Evolutionary conservation across 2,113 vertebrate species (phyloP).

Genomic region (Crotalus tigris): DNA sequence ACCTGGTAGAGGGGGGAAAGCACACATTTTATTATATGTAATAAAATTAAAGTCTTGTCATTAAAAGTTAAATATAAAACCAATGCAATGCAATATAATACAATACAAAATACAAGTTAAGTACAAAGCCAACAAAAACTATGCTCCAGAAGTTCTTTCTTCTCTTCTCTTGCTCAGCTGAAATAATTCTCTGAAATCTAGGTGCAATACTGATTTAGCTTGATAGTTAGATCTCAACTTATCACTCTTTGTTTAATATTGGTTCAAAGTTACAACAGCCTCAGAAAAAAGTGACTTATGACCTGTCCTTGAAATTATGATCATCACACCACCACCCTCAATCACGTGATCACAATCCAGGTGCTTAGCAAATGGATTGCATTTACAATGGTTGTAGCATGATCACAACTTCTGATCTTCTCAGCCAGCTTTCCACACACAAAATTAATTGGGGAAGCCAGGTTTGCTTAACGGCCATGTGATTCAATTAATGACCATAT

Average conservation of each 20-base stretch:
- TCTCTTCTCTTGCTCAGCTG: not conserved
- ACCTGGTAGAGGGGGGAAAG: slow-evolving; percentile 74
- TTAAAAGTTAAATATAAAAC: not conserved
- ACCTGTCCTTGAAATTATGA: too few species aligned
- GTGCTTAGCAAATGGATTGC: too few species aligned
- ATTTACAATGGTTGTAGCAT: not conserved
- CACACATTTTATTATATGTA: not conserved
- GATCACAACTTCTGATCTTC: not conserved
- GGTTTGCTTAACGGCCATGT: not conserved
- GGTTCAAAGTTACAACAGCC: too few species aligned
- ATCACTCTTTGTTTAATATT: too few species aligned
- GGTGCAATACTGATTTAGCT: not conserved
- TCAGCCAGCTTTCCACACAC: not conserved
- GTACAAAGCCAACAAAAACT: not conserved
- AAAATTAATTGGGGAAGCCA: not conserved
- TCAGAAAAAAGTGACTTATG: too few species aligned
- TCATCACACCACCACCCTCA: too few species aligned
- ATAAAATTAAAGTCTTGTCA: not conserved
- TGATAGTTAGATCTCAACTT: not conserved
- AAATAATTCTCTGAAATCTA: not conserved
- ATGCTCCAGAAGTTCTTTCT: not conserved
- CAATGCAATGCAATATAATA: not conserved
- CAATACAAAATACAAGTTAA: not conserved
- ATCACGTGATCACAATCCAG: too few species aligned
- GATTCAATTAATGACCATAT: not conserved